Evolutionary conservation across 2,888 invertebrate species (phyloP), one percentile per base, ranked within the genome.

Genomic region (Electrophaes corylata): DNA sequence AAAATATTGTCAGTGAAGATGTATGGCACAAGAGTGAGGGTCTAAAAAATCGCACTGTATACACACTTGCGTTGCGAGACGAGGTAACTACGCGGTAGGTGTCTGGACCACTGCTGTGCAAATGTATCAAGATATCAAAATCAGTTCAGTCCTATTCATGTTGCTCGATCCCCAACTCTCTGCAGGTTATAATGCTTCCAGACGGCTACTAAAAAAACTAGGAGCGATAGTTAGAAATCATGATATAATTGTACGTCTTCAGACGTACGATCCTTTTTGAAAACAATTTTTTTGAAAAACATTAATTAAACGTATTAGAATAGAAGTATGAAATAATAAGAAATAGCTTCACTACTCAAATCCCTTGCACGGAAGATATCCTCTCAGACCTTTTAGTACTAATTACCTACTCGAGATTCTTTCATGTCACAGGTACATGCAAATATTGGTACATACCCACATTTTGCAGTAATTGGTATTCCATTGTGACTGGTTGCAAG

Each of bases 1-100:
- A 79, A 86, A 84, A 82, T 86, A 84, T 82, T 81, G 80, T 78
- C 81, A 76, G 77, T 76, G 66, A 71, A 80, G 79, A 77, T 74
- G 78, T 79, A 75, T 76, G 68, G 68, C 69, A 83, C 77, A 82
- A 81, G 75, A 67, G 65, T 62, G 64, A 72, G 65, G 70, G 73
- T 78, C 76, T 74, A 79, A 79, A 83, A 81, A 79, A 72, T 83
- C 65, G 73, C 74, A 68, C 57, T 62, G 68, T 66, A 29, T 29
- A 57, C 64, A 59, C 62, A 67, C 64, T 76, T 72, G 72, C 71
- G 67, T 70, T 69, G 72, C 65, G 63, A 65, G 67, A 60, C 66
- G 64, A 49, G 33, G 43, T 48, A 18, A 61, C 71, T 57, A 72
- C 84, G 78, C 84, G 72, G 86, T 82, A 78, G 88, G 85, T 81